Percentiles rank a stretch among this genome's conserved stretches.
Evolutionary conservation across 2,113 vertebrate genomes (phyloP).

Genomic region (Platichthys flesus): DNA sequence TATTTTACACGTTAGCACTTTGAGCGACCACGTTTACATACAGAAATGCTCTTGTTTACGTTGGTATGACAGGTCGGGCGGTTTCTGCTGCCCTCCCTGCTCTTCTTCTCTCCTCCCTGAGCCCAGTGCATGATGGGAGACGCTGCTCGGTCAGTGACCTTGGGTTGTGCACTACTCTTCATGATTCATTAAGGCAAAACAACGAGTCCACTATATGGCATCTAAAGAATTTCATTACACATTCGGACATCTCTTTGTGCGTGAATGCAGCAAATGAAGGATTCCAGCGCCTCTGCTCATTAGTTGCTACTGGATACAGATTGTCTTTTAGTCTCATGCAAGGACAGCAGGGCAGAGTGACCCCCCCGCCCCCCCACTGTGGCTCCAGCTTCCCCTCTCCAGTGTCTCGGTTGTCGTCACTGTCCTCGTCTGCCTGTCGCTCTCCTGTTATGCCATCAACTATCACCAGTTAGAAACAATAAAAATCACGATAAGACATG

Average conservation of each 20-base stretch:
- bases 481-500: neutral
- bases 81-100: too few relatives aligned
- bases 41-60: too few relatives aligned
- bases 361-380: neutral
- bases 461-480: neutral
- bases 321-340: conserved; percentile 45
- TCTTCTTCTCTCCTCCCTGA: too few relatives aligned
- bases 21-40: too few relatives aligned
- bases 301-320: conserved; percentile 73
- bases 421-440: conserved; percentile 51
- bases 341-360: conserved; percentile 50
- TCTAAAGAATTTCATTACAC: too few relatives aligned
- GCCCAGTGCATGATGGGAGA: neutral
- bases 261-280: conserved; percentile 41
- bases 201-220: too few relatives aligned
- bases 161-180: conserved; percentile 30
- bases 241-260: neutral
- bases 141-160: neutral
- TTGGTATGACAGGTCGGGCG: too few relatives aligned
- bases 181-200: too few relatives aligned
- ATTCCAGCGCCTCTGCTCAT: conserved; percentile 42
- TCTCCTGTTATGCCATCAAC: neutral
- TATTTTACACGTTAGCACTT: too few relatives aligned
- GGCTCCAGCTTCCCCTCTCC: conserved; percentile 43
- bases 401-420: conserved; percentile 55